Evolutionary conservation across 2,113 vertebrate species (phyloP).

Genomic region (Myocastor coypus): DNA sequence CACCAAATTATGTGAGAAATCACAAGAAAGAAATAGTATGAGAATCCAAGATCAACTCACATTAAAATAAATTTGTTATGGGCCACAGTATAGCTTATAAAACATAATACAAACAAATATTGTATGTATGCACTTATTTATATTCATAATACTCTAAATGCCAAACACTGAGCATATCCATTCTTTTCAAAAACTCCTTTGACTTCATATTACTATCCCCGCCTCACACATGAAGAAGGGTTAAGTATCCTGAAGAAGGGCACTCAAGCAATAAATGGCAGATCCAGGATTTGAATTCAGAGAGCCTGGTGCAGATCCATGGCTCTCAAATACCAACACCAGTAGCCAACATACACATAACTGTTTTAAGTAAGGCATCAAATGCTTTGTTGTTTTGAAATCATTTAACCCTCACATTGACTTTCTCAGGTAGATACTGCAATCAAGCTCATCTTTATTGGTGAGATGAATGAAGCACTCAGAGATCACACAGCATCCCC

Average conservation of each 20-base stretch:
- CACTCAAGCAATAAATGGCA: neutral
- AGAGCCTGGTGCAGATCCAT: neutral
- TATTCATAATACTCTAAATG: neutral
- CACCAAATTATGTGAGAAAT: slow-evolving; percentile 29
- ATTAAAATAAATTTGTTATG: neutral
- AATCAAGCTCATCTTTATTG: slow-evolving; percentile 20
- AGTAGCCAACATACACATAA: neutral
- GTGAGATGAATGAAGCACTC: neutral
- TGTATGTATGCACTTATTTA: neutral
- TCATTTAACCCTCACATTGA: neutral
- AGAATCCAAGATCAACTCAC: neutral
- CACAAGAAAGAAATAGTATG: neutral
- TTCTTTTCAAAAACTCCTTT: neutral
- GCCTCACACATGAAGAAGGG: neutral
- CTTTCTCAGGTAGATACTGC: neutral
- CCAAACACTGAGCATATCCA: neutral
- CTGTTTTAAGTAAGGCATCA: neutral
- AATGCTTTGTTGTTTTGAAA: neutral
- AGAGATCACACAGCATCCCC: neutral
- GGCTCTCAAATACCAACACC: neutral
- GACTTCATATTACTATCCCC: neutral
- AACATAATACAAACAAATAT: neutral
- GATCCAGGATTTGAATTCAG: neutral
- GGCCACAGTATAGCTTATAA: neutral
- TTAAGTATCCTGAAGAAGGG: neutral